A percentile compares a stretch with the other conserved stretches of the same genome.
phyloP scores from a whole-genome alignment of 2,888 invertebrate species.

The Zelleria hepariella region DNA sequence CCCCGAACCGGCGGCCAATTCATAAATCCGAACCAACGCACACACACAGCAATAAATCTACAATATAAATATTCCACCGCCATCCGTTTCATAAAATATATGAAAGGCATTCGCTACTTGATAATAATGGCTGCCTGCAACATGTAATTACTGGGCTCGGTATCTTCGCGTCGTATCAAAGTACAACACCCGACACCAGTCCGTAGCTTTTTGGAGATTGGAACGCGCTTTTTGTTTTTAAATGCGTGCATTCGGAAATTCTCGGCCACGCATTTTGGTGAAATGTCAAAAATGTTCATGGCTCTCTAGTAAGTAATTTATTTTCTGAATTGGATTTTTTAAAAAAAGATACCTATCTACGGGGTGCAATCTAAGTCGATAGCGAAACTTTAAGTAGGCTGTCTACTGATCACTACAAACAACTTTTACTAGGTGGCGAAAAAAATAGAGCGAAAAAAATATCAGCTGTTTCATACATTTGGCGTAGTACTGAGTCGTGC shows the following conservation, averaged over 20 bases:
- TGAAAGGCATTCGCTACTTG: slow-evolving; percentile 66
- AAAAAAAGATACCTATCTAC: too few species aligned
- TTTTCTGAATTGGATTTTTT: too few species aligned
- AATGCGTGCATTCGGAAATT: neutral
- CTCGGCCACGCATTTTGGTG: neutral
- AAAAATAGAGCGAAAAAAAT: too few species aligned
- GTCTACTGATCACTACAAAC: too few species aligned
- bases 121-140: slow-evolving; percentile 65
- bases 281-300: too few species aligned
- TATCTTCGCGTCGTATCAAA: slow-evolving; percentile 50
- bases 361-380: too few species aligned
- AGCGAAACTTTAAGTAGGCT: too few species aligned
- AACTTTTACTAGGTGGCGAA: too few species aligned
- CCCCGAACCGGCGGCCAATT: slow-evolving; percentile 19
- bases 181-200: slow-evolving; percentile 31
- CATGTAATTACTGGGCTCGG: slow-evolving; percentile 55
- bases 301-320: too few species aligned
- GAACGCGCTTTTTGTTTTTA: neutral
- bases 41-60: slow-evolving; percentile 44
- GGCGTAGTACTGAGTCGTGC: too few species aligned
- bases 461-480: too few species aligned
- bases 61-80: slow-evolving; percentile 65
- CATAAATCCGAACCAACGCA: slow-evolving; percentile 34
- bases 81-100: slow-evolving; percentile 68
- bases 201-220: slow-evolving; percentile 45